phyloP scores from a whole-genome alignment of 2,797 vertebrate species.

The Phyllotis vaccarum region DNA sequence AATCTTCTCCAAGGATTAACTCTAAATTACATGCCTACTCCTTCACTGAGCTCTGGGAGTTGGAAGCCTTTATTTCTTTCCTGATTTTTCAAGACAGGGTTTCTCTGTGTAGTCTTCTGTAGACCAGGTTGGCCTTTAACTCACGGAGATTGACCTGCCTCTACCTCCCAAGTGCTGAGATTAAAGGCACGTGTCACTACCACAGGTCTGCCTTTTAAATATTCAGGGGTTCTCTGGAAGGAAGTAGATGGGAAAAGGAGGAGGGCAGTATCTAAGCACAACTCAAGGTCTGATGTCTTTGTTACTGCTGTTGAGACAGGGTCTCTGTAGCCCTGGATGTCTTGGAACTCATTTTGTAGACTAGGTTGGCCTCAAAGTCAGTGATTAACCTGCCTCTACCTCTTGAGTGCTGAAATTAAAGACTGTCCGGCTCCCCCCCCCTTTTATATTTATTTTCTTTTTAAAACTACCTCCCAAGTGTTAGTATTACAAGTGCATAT shows the following conservation, averaged over 20 bases:
- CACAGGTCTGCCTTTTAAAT: background rate
- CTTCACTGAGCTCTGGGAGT: constrained; percentile 31
- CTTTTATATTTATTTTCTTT: background rate
- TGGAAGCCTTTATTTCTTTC: background rate
- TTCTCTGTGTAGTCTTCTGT: background rate
- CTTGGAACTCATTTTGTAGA: background rate
- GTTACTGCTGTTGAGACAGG: background rate
- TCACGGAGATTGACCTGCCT: background rate
- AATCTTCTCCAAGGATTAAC: constrained; percentile 31
- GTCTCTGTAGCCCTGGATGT: background rate
- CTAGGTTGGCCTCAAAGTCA: background rate
- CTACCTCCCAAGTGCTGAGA: background rate
- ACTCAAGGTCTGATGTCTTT: background rate
- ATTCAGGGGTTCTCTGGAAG: background rate
- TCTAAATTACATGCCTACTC: background rate
- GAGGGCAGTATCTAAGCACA: background rate
- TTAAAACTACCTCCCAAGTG: background rate
- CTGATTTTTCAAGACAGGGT: background rate
- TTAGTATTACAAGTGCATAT: background rate
- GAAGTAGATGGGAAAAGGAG: background rate
- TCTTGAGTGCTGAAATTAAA: background rate
- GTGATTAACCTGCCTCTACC: background rate
- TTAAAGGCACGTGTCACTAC: background rate
- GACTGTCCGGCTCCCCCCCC: background rate
- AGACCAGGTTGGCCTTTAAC: background rate